Evolutionary conservation across 2,888 invertebrate species (phyloP).

Genomic region (Caenorhabditis imperialis): DNA sequence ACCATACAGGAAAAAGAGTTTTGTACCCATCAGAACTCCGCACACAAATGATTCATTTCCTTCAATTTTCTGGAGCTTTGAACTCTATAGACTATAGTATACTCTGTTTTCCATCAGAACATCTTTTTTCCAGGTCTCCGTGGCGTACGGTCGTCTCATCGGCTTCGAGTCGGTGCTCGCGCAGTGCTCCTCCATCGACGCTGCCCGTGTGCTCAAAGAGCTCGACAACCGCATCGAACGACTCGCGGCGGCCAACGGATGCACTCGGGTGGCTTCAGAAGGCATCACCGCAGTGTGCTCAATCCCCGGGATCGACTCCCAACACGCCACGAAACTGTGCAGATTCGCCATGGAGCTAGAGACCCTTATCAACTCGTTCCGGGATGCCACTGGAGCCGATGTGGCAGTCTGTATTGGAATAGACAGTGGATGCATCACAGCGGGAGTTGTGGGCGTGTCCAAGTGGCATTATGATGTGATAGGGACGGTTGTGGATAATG

Average conservation of each 20-base stretch:
- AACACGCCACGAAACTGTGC: constrained; percentile 61
- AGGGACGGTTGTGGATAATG: constrained; percentile 71
- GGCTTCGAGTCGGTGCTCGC: constrained; percentile 72
- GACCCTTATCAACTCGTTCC: constrained; percentile 66
- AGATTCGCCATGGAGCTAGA: constrained; percentile 64
- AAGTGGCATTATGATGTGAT: constrained; percentile 77
- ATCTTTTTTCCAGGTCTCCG: constrained; percentile 71
- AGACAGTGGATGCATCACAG: constrained; percentile 59
- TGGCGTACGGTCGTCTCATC: constrained; percentile 69
- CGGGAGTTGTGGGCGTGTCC: constrained; percentile 71
- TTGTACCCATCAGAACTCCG: too few relatives aligned
- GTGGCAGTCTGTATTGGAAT: constrained; percentile 71
- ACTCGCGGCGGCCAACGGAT: constrained; percentile 47
- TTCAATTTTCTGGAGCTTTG: too few relatives aligned
- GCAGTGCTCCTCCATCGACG: constrained; percentile 73
- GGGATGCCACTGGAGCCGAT: constrained; percentile 74
- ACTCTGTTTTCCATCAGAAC: too few relatives aligned
- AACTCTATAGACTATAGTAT: too few relatives aligned
- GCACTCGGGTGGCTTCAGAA: constrained; percentile 60
- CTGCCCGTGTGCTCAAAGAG: constrained; percentile 71
- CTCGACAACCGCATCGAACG: constrained; percentile 63
- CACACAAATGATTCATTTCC: too few relatives aligned
- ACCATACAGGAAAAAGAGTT: too few relatives aligned
- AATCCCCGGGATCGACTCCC: constrained; percentile 60
- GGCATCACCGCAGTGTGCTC: constrained; percentile 61